A percentile compares a stretch with the other conserved stretches of the same genome.
Conservation (phyloP, 2,113 vertebrate species). For the Rhombomys opimus region DNA sequence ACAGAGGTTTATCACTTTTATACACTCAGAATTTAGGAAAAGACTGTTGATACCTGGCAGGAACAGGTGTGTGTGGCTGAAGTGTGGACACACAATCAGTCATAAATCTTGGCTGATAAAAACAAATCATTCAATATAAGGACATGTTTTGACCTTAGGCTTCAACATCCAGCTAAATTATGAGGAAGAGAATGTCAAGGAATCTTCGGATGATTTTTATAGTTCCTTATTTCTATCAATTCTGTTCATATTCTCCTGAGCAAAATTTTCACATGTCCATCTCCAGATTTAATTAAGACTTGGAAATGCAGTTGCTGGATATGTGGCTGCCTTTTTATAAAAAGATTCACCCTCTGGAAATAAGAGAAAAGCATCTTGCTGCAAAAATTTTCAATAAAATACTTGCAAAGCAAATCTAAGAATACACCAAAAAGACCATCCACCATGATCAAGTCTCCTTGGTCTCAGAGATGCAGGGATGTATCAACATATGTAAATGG, state of each 20-base stretch:
- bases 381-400: neutral
- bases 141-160: neutral
- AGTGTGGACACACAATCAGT: neutral
- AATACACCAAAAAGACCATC: neutral
- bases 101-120: neutral
- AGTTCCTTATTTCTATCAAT: neutral
- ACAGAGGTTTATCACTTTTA: neutral
- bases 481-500: neutral
- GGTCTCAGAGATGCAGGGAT: neutral
- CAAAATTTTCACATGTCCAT: neutral
- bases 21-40: neutral
- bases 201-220: neutral
- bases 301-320: neutral
- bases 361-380: neutral
- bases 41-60: neutral
- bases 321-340: neutral
- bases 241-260: neutral
- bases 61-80: too few relatives aligned
- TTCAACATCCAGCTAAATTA: neutral
- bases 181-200: neutral
- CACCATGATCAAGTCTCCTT: neutral
- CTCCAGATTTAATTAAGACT: slow-evolving; percentile 31
- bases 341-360: neutral
- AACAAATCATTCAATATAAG: neutral
- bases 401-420: neutral